These are phyloP conservation scores for Actenoides hombroni DNA, from an alignment of 2,113 vertebrate species.

Conservation along the genomic window DNA sequence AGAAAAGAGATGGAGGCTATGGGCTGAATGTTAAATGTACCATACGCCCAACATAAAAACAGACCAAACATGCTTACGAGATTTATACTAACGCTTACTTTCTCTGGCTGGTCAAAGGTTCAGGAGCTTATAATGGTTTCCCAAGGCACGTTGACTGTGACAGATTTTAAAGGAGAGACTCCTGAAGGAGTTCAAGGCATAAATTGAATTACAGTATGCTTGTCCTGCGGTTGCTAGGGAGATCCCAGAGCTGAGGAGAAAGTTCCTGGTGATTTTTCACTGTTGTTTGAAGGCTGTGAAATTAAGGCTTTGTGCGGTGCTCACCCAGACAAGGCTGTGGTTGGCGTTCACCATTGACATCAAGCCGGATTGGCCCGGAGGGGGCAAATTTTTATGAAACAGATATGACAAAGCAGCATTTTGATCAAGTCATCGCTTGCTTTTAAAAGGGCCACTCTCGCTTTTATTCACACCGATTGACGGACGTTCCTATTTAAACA, in stretches of 20 bases:
- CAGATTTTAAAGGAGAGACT: conserved; percentile 69
- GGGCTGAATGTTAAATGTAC: conserved; percentile 75
- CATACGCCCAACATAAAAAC: conserved; percentile 50
- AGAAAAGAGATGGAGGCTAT: conserved; percentile 37
- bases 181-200: conserved; percentile 71
- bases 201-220: conserved; percentile 77
- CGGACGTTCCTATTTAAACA: conserved; percentile 48
- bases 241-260: conserved; percentile 51
- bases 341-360: conserved; percentile 54
- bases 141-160: conserved; percentile 70
- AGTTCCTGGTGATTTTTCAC: conserved; percentile 71
- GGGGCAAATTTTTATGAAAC: conserved; percentile 65
- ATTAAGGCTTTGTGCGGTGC: conserved; percentile 48
- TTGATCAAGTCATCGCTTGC: conserved; percentile 59
- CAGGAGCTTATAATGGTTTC: conserved; percentile 65
- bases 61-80: conserved; percentile 64
- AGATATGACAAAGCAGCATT: conserved; percentile 69
- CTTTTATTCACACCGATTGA: conserved; percentile 15
- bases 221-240: conserved; percentile 71
- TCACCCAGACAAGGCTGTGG: conserved; percentile 49
- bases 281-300: conserved; percentile 68
- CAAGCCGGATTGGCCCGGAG: conserved; percentile 34
- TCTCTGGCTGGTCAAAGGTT: conserved; percentile 72
- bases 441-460: not conserved
- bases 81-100: conserved; percentile 69